Base-by-base conservation (phyloP, 1,140 invertebrate genomes). In the Micrasema longulum region DNA sequence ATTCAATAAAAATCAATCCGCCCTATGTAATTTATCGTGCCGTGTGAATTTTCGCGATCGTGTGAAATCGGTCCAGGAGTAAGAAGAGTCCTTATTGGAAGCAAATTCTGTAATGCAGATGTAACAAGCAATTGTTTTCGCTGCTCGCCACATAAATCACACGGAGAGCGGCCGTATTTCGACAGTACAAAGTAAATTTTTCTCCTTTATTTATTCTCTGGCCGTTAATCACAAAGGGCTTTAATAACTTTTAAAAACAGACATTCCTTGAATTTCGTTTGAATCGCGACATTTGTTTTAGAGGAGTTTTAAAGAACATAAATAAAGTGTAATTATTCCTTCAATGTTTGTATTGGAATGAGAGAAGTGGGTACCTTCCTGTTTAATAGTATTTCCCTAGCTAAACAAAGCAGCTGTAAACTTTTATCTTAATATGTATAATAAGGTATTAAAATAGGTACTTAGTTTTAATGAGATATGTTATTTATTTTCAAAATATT, bases 91-190 rank as follows among this genome's bases (percentile, higher is more conserved):
- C 55, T 60, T 60, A 60, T 60, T 60, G 55, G 36, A 60, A 38
- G 55, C 55, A 23, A 41, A 26, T 55, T 10, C 60, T 45, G 43
- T 64, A 64, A 64, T 64, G 60, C 47, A 66, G 64, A 66, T 66
- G 64, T 66, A 66, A 66, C 64, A 66, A 52, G 64, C 64, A 66
- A 66, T 66, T 66, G 64, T 66, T 66, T 66, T 66, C 60, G 60
- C 60, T 47, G 60, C 41, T 45, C 6, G 60, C 60, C 60, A 64
- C 60, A 64, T 64, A 64, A 64, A 64, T 64, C 60, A 64, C 60
- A 22, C 20, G 41, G 26, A 31, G 60, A 31, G 60, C 60, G 38
- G 43, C 41, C 60, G 41, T 64, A 45, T 64, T 64, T 64, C 60
- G 60, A 64, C 60, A 64, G 41, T 64, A 64, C 60, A 47, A 60